Base-by-base conservation (phyloP, 1,140 invertebrate species). In the Panagrolaimus sp. region DNA sequence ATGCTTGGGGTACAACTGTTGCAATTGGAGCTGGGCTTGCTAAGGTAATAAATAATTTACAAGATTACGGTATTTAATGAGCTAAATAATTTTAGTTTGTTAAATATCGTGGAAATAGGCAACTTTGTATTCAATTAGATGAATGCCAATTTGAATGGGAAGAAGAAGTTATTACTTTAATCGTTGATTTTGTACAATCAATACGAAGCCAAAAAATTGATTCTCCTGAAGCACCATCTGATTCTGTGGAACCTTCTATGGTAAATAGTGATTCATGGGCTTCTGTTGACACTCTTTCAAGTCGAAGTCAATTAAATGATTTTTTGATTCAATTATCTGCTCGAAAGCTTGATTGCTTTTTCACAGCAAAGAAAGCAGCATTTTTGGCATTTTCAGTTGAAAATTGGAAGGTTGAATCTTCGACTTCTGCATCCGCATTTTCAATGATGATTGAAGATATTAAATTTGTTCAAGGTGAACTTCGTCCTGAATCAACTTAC, bases 71-170 rank as follows among this genome's bases (percentile, higher is more conserved):
- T 12, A 5, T 7, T 43, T 24, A 14, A 65, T 70, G 3, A 70
- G 43, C 32, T 71, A n/a, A 44, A 26, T 28, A 69, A 17, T 10
- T 21, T 52, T 24, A 48, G 24, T 38, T 38, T 38, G 7, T 38
- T 38, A 38, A 38, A 38, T 38, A 38, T 38, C 32, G 32, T 38
- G 32, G 32, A 38, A 38, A 55, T 4, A 69, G 21, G n/a, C 26
- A 12, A 65, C 65, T 70, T 26, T 45, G 47, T 28, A 44, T 78
- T 26, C 75, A 76, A 43, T 17, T 76, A 17, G 75, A 76, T 63
- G 75, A 78, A 55, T 76, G 73, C 65, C 76, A 76, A 55, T 48
- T 78, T 21, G 75, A 76, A 58, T 76, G 75, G 75, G 75, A 76
- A 47, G 75, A 71, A 26, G 62, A 76, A 45, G 32, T 75, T 8